A percentile compares a stretch with the other conserved stretches of the same genome.
These are phyloP conservation scores for Cephonodes hylas DNA, from an alignment of 2,888 invertebrate species.

Conservation along the genomic window DNA sequence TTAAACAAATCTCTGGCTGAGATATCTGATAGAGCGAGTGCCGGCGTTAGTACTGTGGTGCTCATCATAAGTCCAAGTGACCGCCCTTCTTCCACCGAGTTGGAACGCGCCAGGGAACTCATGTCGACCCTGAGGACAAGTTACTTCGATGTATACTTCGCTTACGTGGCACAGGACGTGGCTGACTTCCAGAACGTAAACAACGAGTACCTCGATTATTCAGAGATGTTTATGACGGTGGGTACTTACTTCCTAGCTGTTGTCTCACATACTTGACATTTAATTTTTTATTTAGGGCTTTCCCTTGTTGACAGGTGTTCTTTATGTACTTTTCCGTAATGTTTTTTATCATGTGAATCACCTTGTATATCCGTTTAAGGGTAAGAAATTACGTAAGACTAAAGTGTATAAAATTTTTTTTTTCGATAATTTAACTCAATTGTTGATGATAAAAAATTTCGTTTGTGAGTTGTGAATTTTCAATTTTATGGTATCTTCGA, in stretches of 20 bases:
- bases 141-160: constrained; percentile 78
- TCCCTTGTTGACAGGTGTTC: background rate
- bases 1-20: constrained; percentile 67
- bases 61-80: constrained; percentile 77
- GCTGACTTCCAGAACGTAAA: constrained; percentile 70
- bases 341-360: background rate
- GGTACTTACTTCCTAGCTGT: constrained; percentile 18
- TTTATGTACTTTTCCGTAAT: background rate
- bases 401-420: no score
- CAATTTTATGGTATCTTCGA: no score
- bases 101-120: constrained; percentile 58
- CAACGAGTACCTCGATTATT: constrained; percentile 70
- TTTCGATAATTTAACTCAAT: no score
- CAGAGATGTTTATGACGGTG: constrained; percentile 72
- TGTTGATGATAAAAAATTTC: no score
- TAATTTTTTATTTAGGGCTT: background rate
- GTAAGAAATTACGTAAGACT: background rate
- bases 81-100: constrained; percentile 65
- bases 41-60: constrained; percentile 73
- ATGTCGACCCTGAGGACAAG: constrained; percentile 67
- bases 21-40: constrained; percentile 49
- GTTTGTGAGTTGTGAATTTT: no score
- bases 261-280: constrained; percentile 1
- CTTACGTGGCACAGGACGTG: constrained; percentile 71
- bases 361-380: background rate